These are phyloP conservation scores for Heterodera carotae DNA, from an alignment of 1,140 invertebrate genomes.

Conservation along the genomic window DNA sequence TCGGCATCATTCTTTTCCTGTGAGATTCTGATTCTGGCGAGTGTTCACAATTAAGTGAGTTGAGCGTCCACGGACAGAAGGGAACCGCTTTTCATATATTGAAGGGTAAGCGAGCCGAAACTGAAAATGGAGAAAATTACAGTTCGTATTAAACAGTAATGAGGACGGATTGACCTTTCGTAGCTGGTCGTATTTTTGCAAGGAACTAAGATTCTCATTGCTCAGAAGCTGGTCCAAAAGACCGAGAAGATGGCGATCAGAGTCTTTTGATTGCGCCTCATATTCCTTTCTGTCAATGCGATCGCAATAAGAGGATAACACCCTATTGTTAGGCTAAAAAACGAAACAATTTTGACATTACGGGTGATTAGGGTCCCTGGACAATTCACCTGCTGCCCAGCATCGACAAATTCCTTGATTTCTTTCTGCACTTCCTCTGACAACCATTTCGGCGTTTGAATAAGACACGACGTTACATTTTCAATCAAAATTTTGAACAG, in stretches of 20 bases:
- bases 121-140: slow-evolving; percentile 9
- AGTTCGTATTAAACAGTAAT: not conserved
- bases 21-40: not conserved
- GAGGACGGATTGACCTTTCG: not conserved
- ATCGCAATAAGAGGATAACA: not conserved
- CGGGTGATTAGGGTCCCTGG: too few relatives aligned
- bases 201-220: not conserved
- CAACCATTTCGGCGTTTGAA: not conserved
- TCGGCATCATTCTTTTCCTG: too few relatives aligned
- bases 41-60: not conserved
- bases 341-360: too few relatives aligned
- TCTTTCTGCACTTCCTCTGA: slow-evolving; percentile 7
- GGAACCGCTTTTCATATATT: slow-evolving; percentile 4
- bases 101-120: slow-evolving; percentile 17
- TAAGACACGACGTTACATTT: not conserved
- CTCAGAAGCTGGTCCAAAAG: not conserved
- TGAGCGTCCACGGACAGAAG: not conserved
- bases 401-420: not conserved
- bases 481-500: not conserved
- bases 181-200: not conserved
- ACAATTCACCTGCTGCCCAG: not conserved
- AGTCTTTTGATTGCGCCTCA: slow-evolving; percentile 14
- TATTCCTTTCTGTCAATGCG: slow-evolving; percentile 14
- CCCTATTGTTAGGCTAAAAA: not conserved
- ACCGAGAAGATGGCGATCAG: not conserved